Base-by-base conservation (phyloP, 2,797 vertebrate species). In the Carapus acus region DNA sequence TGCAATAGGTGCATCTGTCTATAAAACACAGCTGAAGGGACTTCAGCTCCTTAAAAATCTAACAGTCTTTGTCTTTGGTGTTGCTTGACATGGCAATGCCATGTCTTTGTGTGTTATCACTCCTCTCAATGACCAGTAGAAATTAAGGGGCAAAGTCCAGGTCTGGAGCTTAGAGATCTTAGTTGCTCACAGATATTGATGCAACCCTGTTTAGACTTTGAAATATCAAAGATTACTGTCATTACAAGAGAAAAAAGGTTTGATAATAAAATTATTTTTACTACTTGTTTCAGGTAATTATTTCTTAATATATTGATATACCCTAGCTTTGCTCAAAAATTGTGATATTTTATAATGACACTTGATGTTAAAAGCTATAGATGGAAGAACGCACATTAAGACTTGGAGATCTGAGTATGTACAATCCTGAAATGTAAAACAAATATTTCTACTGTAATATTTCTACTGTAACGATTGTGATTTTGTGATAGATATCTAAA, bases 401-500 rank as follows among this genome's bases (percentile, higher is more conserved):
- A 84, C 77, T 77, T 60, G 74, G 78, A 83, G 65, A 85, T 69
- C 79, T 77, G 75, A 76, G 91, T 87, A 87, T 84, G 82, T 87
- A 87, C 79, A 86, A 85, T 86, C 81, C 90, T 90, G 90, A 83
- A 88, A 87, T 97, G 91, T 94, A 85, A 65, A 93, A 93, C 87
- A 84, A 85, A 83, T 85, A 88, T 93, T 96, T 94, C 92, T 95
- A 94, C 93, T 93, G 93, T 92, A 93, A 92, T 85, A 88, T 93
- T 96, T 94, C 92, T 95, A 94, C 93, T 93, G 93, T 92, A 93
- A 92, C n/a, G n/a, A n/a, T 91, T 88, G 94, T 96, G 95, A 92
- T 93, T 94, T 96, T 92, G 89, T 94, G 92, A 93, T 93, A 88
- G 86, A 88, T 73, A 88, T 87, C 87, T 83, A 85, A 85, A 88